Evolutionary conservation across 1,140 invertebrate genomes (phyloP).

Genomic region (Drosophila sproati): DNA sequence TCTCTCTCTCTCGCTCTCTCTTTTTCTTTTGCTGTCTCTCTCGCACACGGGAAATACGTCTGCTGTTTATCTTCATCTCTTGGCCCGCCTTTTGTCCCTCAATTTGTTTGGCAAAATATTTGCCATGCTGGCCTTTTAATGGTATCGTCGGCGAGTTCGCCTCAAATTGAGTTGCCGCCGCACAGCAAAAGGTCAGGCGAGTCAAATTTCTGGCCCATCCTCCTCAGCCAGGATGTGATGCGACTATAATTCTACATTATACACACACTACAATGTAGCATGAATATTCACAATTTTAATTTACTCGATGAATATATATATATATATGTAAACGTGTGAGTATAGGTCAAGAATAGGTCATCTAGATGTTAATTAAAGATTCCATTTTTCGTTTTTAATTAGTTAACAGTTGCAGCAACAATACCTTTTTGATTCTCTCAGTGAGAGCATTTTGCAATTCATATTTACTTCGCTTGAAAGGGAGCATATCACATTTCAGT

Average conservation of each 20-base stretch:
- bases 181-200: constrained; percentile 34
- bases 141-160: constrained; percentile 23
- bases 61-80: constrained; percentile 49
- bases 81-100: constrained; percentile 31
- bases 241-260: background rate
- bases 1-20: background rate
- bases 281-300: constrained; percentile 42
- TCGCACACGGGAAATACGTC: constrained; percentile 20
- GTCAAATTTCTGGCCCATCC: constrained; percentile 19
- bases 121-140: constrained; percentile 44
- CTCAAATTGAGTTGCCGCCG: constrained; percentile 29
- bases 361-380: constrained; percentile 13
- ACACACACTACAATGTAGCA: background rate
- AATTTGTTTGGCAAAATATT: constrained; percentile 57
- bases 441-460: background rate
- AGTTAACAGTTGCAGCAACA: background rate
- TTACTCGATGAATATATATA: constrained; percentile 8
- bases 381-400: background rate
- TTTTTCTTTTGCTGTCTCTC: background rate
- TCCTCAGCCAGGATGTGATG: constrained; percentile 2
- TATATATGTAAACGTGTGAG: background rate
- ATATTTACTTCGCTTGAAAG: background rate
- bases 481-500: no score
- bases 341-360: constrained; percentile 19
- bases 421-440: background rate